Base-by-base conservation (phyloP, 2,888 invertebrate species). In the Anoplius nigerrimus region DNA sequence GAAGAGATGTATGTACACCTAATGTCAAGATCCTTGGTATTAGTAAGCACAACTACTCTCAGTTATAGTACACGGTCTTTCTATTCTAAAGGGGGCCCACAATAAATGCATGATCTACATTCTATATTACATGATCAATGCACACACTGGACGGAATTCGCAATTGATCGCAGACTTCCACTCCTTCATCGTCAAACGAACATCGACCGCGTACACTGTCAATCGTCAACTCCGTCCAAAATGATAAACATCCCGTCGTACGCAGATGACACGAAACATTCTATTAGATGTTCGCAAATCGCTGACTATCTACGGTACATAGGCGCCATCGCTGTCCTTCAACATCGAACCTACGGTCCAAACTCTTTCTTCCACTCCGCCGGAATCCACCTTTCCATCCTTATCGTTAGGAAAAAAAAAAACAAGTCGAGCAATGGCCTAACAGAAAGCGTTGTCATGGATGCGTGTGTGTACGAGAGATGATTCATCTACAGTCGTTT, bases 41-140 rank as follows among this genome's bases (percentile, higher is more conserved):
- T 77, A 77, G 78, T 78, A 77, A 62, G 56, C 45, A 78, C 72
- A 72, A 66, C 67, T 67, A 55, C 59, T 75, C 48, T 72, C 65
- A 16, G 71, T 71, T 71, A 72, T 62, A 48, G 43, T 67, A 60
- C 65, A 64, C 72, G 72, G 70, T 59, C 43, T 59, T 56, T 72
- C 69, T 72, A 78, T 24, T 75, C 75, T 78, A 77, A 58, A 24
- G 6, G 59, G 61, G 58, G 54, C 45, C 74, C 55, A 52, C 64
- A 43, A 66, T 61, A 64, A 61, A 71, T 62, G 62, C 67, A 74
- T 20, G 21, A 53, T 70, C 67, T 72, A 77, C 53, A 11, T 62
- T 67, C 63, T 72, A 68, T 58, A 18, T 60, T 52, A 55, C 53
- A 58, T 34, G 34, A 34, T 13, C 34, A 61, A 56, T 45, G 22